phyloP scores from a whole-genome alignment of 2,797 vertebrate genomes.

The Champsocephalus esox region DNA sequence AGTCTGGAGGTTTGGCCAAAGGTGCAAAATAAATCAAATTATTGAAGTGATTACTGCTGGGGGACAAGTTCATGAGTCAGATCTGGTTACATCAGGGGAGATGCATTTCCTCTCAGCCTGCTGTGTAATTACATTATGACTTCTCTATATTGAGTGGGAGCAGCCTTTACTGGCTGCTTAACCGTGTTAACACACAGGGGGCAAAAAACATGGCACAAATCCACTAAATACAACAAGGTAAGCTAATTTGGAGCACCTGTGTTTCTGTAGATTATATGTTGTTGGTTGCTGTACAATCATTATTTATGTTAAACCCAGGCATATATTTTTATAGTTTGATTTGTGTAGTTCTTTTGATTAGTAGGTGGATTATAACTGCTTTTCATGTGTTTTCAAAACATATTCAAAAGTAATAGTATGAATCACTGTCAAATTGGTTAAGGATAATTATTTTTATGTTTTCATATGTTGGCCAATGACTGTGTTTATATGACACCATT shows the following conservation, averaged over 20 bases:
- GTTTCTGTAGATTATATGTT: neutral
- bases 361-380: neutral
- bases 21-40: slow-evolving; percentile 72
- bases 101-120: slow-evolving; percentile 60
- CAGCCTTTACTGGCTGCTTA: slow-evolving; percentile 54
- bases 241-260: neutral
- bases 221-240: slow-evolving; percentile 23
- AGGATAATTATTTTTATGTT: neutral
- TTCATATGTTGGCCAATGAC: neutral
- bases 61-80: slow-evolving; percentile 69
- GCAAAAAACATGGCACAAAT: slow-evolving; percentile 50
- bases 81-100: slow-evolving; percentile 66
- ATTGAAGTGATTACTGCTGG: slow-evolving; percentile 66
- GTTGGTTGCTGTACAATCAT: neutral
- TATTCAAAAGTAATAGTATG: neutral
- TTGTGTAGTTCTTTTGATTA: neutral
- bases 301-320: neutral
- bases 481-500: neutral
- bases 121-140: slow-evolving; percentile 70
- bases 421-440: neutral
- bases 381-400: neutral
- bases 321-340: neutral
- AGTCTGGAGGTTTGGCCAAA: slow-evolving; percentile 50
- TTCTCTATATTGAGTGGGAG: slow-evolving; percentile 63
- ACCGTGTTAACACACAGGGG: slow-evolving; percentile 54